Conservation (phyloP, 2,113 vertebrate genomes). For the Eublepharis macularius region DNA sequence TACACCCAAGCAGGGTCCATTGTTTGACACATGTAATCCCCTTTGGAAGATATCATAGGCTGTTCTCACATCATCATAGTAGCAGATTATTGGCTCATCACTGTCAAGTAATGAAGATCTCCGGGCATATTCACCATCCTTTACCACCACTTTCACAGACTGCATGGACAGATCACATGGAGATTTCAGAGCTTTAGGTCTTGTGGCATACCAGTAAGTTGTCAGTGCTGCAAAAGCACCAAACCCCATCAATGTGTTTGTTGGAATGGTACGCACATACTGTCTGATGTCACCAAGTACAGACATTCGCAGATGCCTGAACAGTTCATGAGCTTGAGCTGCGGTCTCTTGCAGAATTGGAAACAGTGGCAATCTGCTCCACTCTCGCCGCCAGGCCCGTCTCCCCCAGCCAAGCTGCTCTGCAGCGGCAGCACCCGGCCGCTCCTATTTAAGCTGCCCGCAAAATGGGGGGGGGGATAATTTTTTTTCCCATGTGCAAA, state of each 20-base stretch:
- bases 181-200: conserved; percentile 88
- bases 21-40: conserved; percentile 86
- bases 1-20: too few species aligned
- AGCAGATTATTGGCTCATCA: conserved; percentile 73
- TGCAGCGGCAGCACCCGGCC: neutral
- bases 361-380: conserved; percentile 52
- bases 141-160: conserved; percentile 88
- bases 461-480: neutral
- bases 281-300: conserved; percentile 91
- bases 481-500: too few species aligned
- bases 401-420: neutral
- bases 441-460: conserved; percentile 23
- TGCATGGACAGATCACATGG: conserved; percentile 91
- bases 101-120: conserved; percentile 80
- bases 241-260: conserved; percentile 92
- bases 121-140: conserved; percentile 77
- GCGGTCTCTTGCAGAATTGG: conserved; percentile 16
- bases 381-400: neutral
- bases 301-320: conserved; percentile 88
- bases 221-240: conserved; percentile 93
- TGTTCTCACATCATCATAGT: conserved; percentile 86
- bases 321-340: conserved; percentile 92
- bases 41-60: conserved; percentile 87
- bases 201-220: conserved; percentile 93
- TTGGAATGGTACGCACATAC: conserved; percentile 86